Evolutionary conservation across 2,888 invertebrate species (phyloP), one percentile per base, ranked within the genome.

Genomic region (Cylindroiulus punctatus): DNA sequence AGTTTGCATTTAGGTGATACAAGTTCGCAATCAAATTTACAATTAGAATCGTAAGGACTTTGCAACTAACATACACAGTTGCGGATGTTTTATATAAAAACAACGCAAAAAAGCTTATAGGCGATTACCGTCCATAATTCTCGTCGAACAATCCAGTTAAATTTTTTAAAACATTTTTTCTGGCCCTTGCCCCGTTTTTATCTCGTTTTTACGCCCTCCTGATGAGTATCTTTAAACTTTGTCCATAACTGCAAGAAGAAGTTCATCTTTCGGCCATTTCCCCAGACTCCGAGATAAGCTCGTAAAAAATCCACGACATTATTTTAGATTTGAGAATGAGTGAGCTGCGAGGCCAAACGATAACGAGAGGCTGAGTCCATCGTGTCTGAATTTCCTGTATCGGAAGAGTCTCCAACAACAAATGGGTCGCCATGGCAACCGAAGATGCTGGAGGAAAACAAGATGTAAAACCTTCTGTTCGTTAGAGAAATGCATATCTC

Each of bases 281-380:
- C 30, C 76, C 12, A 30, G 30, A 76, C 30, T 76, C 26, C 8
- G 76, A 76, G 76, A 76, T 76, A 76, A 76, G 76, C 26, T 30
- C 26, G 76, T 76, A 76, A 76, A 76, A 76, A 76, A 76, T 76
- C 76, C 76, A 1, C 26, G 30, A 76, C 76, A 76, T 76, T 76
- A 76, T 76, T 76, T 76, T 76, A 76, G 76, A 76, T 76, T 76
- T 26, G 76, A 76, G 76, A 76, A 76, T 76, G 76, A 76, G 76
- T 76, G 30, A 76, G 76, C 76, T 76, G 26, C 30, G 22, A 76
- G 76, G 76, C 76, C 76, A 30, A 76, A 76, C 76, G 76, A 76
- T 76, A 76, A 76, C 76, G 30, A 76, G 30, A 76, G 22, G 76
- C 76, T 12, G 52, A 52, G 17, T 52, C 52, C 52, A n/a, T 52